Evolutionary conservation across 1,140 invertebrate genomes (phyloP).

Genomic region (Drosophila obscura): DNA sequence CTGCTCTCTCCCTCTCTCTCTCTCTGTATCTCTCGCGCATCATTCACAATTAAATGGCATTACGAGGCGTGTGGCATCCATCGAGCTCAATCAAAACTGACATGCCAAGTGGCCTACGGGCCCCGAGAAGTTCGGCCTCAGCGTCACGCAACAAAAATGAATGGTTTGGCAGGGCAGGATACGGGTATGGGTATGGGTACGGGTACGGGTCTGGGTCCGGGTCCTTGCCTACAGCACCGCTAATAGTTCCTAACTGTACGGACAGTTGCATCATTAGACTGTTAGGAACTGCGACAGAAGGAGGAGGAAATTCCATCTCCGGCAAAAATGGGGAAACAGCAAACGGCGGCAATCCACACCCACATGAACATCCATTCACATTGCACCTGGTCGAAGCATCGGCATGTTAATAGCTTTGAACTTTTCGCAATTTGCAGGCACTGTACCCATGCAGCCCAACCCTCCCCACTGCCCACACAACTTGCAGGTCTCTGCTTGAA

Average conservation of each 20-base stretch:
- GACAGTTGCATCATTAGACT: slow-evolving; percentile 58
- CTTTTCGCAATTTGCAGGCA: slow-evolving; percentile 73
- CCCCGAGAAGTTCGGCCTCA: slow-evolving; percentile 5
- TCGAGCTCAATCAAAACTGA: slow-evolving; percentile 76
- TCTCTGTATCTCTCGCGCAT: slow-evolving; percentile 33
- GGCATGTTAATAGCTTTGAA: slow-evolving; percentile 79
- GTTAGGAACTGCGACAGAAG: slow-evolving; percentile 8
- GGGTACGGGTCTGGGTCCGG: too few species aligned
- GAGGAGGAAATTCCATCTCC: neutral
- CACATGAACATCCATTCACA: slow-evolving; percentile 19
- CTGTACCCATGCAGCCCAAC: slow-evolving; percentile 1
- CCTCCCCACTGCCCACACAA: neutral
- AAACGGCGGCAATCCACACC: neutral
- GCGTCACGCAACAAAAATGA: slow-evolving; percentile 22
- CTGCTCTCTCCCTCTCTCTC: slow-evolving; percentile 1
- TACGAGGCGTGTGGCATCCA: slow-evolving; percentile 48
- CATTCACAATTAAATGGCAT: slow-evolving; percentile 77
- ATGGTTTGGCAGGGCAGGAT: slow-evolving; percentile 2
- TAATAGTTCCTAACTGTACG: slow-evolving; percentile 62
- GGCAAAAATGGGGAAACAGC: neutral
- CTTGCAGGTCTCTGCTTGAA: slow-evolving; percentile 3
- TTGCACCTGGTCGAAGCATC: slow-evolving; percentile 38
- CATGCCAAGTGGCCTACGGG: slow-evolving; percentile 55
- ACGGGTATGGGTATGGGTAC: too few species aligned
- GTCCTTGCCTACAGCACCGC: slow-evolving; percentile 16